These are phyloP conservation scores for Orthonyx spaldingii DNA, from an alignment of 2,113 vertebrate genomes.

Conservation along the genomic window DNA sequence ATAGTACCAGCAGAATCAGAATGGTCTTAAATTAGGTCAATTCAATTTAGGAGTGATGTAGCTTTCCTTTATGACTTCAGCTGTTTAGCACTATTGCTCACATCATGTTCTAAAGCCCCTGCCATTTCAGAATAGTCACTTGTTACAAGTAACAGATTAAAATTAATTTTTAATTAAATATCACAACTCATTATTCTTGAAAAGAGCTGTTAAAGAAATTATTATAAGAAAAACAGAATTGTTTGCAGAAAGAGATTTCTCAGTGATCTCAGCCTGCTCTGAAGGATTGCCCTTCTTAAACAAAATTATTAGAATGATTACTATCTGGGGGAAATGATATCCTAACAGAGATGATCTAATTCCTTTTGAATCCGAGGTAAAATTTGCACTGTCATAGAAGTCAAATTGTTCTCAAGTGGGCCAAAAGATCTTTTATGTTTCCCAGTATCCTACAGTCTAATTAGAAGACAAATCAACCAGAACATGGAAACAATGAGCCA, in stretches of 20 bases:
- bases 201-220: background rate
- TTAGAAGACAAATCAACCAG: background rate
- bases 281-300: background rate
- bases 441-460: background rate
- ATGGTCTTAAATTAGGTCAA: background rate
- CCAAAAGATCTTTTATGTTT: background rate
- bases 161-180: background rate
- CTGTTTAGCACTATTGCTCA: background rate
- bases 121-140: background rate
- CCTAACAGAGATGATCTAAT: background rate
- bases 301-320: background rate
- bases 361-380: background rate
- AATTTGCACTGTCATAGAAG: background rate
- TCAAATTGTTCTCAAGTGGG: background rate
- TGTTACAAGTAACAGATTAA: background rate
- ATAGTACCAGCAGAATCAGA: background rate
- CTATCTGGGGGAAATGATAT: background rate
- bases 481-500: slow-evolving; percentile 4
- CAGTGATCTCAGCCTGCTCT: background rate
- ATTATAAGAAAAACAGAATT: background rate
- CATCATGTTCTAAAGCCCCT: background rate
- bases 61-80: background rate
- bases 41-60: background rate
- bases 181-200: background rate
- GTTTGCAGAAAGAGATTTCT: background rate